These are phyloP conservation scores for Trachelus stipa DNA, from an alignment of 2,888 invertebrate genomes.

Conservation along the genomic window DNA sequence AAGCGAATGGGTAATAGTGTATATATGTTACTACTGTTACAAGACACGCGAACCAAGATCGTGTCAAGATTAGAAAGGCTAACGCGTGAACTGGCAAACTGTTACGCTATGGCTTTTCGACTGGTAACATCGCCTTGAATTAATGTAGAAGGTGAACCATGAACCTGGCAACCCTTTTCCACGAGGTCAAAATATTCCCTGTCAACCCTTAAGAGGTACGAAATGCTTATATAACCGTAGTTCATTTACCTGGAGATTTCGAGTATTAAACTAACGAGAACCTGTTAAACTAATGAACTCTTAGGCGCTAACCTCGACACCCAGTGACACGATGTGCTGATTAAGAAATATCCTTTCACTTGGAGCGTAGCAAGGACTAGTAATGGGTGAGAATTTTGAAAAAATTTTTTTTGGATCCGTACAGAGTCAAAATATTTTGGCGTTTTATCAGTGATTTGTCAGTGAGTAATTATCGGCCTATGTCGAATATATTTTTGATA, in stretches of 20 bases:
- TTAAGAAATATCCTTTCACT: neutral
- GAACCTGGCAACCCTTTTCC: neutral
- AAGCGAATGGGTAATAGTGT: constrained; percentile 9
- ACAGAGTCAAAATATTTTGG: neutral
- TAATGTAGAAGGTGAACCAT: neutral
- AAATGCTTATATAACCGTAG: neutral
- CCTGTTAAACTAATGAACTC: constrained; percentile 39
- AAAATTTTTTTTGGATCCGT: neutral
- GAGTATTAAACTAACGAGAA: constrained; percentile 26
- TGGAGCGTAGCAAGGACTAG: neutral
- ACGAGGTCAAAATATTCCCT: neutral
- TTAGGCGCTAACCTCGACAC: constrained; percentile 12
- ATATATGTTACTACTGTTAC: neutral
- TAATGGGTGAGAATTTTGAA: neutral
- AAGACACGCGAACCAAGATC: constrained; percentile 6
- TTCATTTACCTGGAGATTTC: neutral
- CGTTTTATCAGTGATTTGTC: neutral
- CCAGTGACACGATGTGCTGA: constrained; percentile 3
- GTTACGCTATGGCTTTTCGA: neutral
- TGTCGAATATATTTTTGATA: neutral
- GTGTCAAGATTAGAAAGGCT: neutral
- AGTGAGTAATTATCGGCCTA: too few species aligned
- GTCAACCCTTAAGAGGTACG: neutral
- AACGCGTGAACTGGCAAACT: neutral
- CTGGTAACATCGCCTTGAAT: constrained; percentile 1